Evolutionary conservation across 2,797 vertebrate genomes (phyloP), one percentile per base, ranked within the genome.

Genomic region (Miichthys miiuy): DNA sequence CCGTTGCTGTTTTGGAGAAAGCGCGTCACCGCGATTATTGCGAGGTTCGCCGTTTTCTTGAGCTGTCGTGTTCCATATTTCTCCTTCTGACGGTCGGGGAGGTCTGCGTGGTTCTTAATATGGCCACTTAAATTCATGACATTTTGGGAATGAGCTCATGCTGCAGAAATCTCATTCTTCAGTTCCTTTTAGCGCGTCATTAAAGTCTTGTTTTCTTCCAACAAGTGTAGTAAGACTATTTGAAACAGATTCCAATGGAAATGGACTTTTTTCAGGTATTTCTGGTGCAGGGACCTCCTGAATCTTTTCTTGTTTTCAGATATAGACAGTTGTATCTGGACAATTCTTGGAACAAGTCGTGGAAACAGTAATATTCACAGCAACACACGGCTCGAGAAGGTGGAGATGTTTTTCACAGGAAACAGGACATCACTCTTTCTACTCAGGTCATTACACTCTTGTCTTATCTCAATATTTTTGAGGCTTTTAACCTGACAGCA

Each of bases 401-500:
- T 38, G 34, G 34, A 38, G 34, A 38, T 38, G 34, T 9, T 38
- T 38, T 38, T 38, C 34, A 38, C 34, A 38, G 34, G 10, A 25
- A 64, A 25, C 27, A 8, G 17, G 20, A 56, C 18, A 10, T 9
- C 1, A 0, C 46, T 21, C 6, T 34, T 11, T 14, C 11, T 13
- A 4, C 34, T 30, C n/a, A 55, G 47, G 56, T 52, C 57, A 34
- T 65, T 48, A n/a, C 2, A 6, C 2, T 63, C 14, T n/a, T 18
- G 4, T 50, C 54, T 58, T 68, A 9, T 78, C 60, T 9, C 6
- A 20, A 18, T 12, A 20, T 20, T 20, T 72, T 3, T 18, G 2
- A 50, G 57, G 66, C 46, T 58, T 85, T 80, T 60, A 83, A 88
- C 84, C 80, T 85, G 83, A 72, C 70, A 63, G 73, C 58, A 46